Evolutionary conservation across 2,113 vertebrate genomes (phyloP).

Genomic region (Scophthalmus maximus): DNA sequence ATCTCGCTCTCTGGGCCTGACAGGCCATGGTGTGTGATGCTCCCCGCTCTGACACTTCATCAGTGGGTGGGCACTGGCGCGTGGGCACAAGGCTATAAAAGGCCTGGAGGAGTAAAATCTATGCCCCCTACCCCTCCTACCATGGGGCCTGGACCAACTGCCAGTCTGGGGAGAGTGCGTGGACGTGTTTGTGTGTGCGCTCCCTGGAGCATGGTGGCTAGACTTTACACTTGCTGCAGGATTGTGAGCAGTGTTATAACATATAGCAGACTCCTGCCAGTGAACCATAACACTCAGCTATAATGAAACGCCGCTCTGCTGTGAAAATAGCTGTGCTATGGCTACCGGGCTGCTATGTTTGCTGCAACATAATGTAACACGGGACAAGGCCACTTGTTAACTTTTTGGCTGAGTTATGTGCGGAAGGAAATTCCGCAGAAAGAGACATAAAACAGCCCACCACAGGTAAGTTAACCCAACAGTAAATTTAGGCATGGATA

Average conservation of each 20-base stretch:
- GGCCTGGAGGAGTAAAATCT: conserved; percentile 57
- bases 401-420: conserved; percentile 3
- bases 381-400: not conserved
- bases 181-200: conserved; percentile 25
- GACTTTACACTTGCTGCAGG: conserved; percentile 57
- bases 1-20: conserved; percentile 60
- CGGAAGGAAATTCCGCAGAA: conserved; percentile 4
- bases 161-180: conserved; percentile 37
- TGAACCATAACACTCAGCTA: conserved; percentile 44
- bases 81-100: conserved; percentile 77
- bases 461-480: no score
- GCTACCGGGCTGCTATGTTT: conserved; percentile 7
- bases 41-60: conserved; percentile 67
- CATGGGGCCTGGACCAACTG: conserved; percentile 44
- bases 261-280: conserved; percentile 49
- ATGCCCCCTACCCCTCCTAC: conserved; percentile 17
- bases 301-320: conserved; percentile 36
- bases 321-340: conserved; percentile 33
- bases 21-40: conserved; percentile 49
- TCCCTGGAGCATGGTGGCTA: conserved; percentile 29
- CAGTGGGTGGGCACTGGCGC: conserved; percentile 68
- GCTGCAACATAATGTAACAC: conserved; percentile 5
- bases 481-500: not conserved
- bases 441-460: not conserved
- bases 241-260: conserved; percentile 53